phyloP scores from a whole-genome alignment of 2,888 invertebrate species.

The Aporophyla nigra region DNA sequence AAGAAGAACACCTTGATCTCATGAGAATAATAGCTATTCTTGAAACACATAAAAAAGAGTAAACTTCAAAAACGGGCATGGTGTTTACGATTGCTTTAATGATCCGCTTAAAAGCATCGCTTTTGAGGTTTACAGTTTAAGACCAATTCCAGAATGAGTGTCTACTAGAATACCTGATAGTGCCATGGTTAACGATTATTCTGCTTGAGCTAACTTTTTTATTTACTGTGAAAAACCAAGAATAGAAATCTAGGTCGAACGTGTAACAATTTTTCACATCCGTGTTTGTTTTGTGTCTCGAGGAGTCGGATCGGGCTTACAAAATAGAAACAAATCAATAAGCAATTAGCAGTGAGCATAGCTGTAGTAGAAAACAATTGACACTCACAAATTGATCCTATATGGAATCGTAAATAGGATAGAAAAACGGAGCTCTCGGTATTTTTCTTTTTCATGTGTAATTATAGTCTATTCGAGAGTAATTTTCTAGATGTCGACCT shows the following conservation, averaged over 20 bases:
- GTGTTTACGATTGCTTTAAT: conserved; percentile 36
- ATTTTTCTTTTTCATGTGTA: conserved; percentile 34
- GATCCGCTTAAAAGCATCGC: conserved; percentile 20
- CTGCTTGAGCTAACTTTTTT: neutral
- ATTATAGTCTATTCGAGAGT: conserved; percentile 37
- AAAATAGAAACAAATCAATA: conserved; percentile 51
- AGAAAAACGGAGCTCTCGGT: neutral
- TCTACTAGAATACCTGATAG: conserved; percentile 10
- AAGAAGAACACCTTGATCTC: conserved; percentile 18
- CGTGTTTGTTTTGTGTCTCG: conserved; percentile 16
- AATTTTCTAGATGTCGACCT: conserved; percentile 19
- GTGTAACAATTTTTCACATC: neutral
- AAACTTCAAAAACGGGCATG: conserved; percentile 14
- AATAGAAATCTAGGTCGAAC: neutral
- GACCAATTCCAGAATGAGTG: conserved; percentile 21
- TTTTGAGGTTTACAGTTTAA: conserved; percentile 29
- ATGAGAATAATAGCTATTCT: conserved; percentile 7
- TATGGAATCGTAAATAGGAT: conserved; percentile 37
- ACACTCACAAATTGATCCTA: conserved; percentile 43
- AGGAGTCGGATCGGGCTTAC: neutral
- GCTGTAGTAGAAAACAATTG: conserved; percentile 43
- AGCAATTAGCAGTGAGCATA: conserved; percentile 46
- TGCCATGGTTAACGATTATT: conserved; percentile 1
- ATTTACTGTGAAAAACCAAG: neutral
- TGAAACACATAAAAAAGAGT: conserved; percentile 30